Evolutionary conservation across 2,888 invertebrate species (phyloP).

Genomic region (Herminia tarsipennalis): DNA sequence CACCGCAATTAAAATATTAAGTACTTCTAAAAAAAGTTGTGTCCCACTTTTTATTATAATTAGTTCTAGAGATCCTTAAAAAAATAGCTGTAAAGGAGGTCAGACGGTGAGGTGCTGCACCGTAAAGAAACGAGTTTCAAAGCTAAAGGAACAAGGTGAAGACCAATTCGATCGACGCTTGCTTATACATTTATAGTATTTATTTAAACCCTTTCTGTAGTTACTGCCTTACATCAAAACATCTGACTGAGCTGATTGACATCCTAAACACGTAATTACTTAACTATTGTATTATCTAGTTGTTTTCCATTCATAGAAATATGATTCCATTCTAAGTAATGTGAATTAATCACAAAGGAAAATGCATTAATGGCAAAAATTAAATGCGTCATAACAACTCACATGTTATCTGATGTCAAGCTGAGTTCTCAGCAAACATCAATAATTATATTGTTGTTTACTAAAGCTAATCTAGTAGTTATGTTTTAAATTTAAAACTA

Average conservation of each 20-base stretch:
- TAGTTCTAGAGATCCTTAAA: slow-evolving; percentile 1
- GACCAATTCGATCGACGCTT: slow-evolving; percentile 39
- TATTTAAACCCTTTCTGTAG: slow-evolving; percentile 6
- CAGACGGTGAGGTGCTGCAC: slow-evolving; percentile 22
- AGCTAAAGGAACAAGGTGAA: slow-evolving; percentile 40
- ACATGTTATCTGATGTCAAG: slow-evolving; percentile 4
- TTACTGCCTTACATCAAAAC: too few species aligned
- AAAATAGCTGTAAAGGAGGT: slow-evolving; percentile 21
- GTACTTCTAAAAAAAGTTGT: not conserved
- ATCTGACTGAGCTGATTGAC: too few species aligned
- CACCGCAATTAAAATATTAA: not conserved
- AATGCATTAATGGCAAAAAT: slow-evolving; percentile 8
- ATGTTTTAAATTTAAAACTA: too few species aligned
- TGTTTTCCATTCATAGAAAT: too few species aligned
- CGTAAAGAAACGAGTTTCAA: slow-evolving; percentile 45
- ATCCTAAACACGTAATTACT: too few species aligned
- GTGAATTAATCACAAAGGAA: too few species aligned
- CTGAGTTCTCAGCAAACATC: not conserved
- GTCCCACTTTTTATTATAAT: not conserved
- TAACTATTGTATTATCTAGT: too few species aligned
- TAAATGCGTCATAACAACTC: slow-evolving; percentile 6
- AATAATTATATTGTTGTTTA: not conserved
- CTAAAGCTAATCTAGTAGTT: too few species aligned
- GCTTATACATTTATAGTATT: slow-evolving; percentile 7
- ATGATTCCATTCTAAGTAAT: too few species aligned